phyloP scores from a whole-genome alignment of 2,113 vertebrate genomes.

The Pluvialis apricaria region DNA sequence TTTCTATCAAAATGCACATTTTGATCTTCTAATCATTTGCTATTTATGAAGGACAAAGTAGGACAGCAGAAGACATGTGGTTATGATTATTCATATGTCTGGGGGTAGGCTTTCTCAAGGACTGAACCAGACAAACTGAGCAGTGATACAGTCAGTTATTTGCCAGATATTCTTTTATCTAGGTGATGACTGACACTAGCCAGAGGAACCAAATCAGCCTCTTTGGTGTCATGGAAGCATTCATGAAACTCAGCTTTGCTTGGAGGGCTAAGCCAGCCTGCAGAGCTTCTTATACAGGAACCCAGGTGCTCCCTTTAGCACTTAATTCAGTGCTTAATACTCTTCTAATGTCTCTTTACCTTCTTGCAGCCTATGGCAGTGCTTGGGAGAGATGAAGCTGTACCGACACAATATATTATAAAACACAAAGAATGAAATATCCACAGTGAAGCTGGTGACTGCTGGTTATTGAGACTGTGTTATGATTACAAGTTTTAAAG shows the following conservation, averaged over 20 bases:
- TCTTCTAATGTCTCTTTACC: neutral
- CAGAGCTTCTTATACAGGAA: neutral
- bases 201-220: neutral
- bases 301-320: neutral
- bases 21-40: neutral
- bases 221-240: neutral
- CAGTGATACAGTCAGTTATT: neutral
- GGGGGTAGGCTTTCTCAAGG: neutral
- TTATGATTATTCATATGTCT: neutral
- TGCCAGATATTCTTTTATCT: neutral
- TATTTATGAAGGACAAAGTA: neutral
- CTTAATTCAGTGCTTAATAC: neutral
- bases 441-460: neutral
- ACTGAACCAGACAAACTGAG: neutral
- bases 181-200: neutral
- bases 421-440: neutral
- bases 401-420: neutral
- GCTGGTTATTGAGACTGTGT: neutral
- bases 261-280: neutral
- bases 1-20: neutral
- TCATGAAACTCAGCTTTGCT: neutral
- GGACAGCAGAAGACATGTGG: neutral
- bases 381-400: neutral
- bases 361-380: neutral
- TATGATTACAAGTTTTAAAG: neutral